Evolutionary conservation across 1,140 invertebrate genomes (phyloP).

Genomic region (Trichoplusia ni): DNA sequence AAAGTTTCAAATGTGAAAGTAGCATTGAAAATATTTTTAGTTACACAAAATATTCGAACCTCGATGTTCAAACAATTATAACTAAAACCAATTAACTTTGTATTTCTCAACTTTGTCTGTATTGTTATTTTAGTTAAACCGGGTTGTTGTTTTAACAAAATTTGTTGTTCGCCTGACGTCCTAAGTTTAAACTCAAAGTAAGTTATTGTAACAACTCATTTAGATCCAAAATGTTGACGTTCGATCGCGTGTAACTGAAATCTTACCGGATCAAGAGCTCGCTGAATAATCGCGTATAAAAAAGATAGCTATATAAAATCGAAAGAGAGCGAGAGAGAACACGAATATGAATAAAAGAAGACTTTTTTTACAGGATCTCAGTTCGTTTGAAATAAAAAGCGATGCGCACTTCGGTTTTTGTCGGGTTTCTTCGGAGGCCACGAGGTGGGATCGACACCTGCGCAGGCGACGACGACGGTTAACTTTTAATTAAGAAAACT

Average conservation of each 20-base stretch:
- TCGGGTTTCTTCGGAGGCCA: slow-evolving; percentile 20
- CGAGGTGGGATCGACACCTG: slow-evolving; percentile 16
- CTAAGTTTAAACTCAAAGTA: too few relatives aligned
- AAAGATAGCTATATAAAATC: neutral
- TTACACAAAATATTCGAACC: too few relatives aligned
- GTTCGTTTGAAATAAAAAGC: slow-evolving; percentile 9
- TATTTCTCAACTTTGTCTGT: too few relatives aligned
- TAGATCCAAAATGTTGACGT: neutral
- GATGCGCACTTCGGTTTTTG: slow-evolving; percentile 28
- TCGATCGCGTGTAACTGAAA: slow-evolving; percentile 17
- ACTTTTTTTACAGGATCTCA: slow-evolving; percentile 14
- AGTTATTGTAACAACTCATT: neutral
- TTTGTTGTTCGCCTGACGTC: too few relatives aligned
- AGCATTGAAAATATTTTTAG: too few relatives aligned
- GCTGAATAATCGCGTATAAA: neutral
- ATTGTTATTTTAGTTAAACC: too few relatives aligned
- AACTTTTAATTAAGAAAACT: neutral
- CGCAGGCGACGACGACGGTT: slow-evolving; percentile 5
- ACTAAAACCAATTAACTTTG: too few relatives aligned
- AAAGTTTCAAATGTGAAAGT: too few relatives aligned
- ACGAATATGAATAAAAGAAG: slow-evolving; percentile 16
- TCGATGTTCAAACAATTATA: too few relatives aligned
- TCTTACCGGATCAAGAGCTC: slow-evolving; percentile 14
- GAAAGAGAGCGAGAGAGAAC: slow-evolving; percentile 9
- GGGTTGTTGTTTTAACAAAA: too few relatives aligned